A percentile compares a stretch with the other conserved stretches of the same genome.
These are phyloP conservation scores for Psittacula echo DNA, from an alignment of 2,797 vertebrate species.

Conservation along the genomic window DNA sequence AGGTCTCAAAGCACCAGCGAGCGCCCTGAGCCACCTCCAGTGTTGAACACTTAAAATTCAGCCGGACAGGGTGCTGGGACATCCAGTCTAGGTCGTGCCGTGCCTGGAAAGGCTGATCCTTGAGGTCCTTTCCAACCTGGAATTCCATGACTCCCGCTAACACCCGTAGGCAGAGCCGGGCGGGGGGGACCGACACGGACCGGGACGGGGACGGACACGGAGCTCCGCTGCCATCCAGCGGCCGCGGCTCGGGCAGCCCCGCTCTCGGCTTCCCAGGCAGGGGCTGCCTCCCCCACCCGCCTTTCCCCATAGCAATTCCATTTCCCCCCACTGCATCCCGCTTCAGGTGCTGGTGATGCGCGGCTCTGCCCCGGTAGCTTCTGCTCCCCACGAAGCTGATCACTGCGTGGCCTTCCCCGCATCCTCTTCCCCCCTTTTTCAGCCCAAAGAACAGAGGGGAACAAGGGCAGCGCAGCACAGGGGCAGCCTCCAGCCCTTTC, in stretches of 20 bases:
- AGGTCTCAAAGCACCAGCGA: not conserved
- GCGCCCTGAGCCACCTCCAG: too few species aligned
- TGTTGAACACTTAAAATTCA: not conserved
- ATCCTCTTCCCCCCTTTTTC: accelerated
- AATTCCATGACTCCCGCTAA: not conserved
- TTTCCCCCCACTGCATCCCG: accelerated
- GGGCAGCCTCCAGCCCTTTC: not conserved
- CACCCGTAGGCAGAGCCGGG: not conserved
- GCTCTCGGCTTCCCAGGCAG: too few species aligned
- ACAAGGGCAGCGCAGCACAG: not conserved
- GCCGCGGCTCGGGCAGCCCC: not conserved
- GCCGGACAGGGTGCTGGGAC: not conserved
- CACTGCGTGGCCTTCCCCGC: accelerated
- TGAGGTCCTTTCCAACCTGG: not conserved
- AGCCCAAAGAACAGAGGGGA: not conserved
- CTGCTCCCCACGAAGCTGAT: accelerated
- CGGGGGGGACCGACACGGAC: not conserved
- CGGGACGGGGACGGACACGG: not conserved
- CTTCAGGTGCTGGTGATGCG: accelerated
- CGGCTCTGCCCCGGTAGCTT: accelerated
- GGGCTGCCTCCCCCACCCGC: accelerated
- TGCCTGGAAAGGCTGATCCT: not conserved
- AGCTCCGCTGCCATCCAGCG: slow-evolving; percentile 56
- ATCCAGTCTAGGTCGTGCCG: not conserved
- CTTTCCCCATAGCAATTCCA: accelerated